These are phyloP conservation scores for Caenorhabditis virilis DNA, from an alignment of 2,888 invertebrate species.

Conservation along the genomic window DNA sequence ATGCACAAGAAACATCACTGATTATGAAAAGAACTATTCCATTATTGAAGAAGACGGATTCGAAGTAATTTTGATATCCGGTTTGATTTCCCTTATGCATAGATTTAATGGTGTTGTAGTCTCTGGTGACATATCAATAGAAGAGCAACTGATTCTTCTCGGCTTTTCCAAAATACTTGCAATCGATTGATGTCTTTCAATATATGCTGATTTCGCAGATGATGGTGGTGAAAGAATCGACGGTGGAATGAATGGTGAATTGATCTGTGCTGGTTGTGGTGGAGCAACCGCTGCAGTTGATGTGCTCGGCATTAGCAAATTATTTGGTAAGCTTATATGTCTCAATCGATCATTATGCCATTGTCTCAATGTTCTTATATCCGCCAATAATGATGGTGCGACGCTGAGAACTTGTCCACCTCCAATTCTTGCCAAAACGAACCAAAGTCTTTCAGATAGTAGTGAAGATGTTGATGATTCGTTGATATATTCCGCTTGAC, in stretches of 20 bases:
- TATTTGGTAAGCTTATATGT: conserved; percentile 1
- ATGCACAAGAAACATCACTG: conserved; percentile 14
- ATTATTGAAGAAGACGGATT: too few species aligned
- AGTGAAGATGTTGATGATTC: conserved; percentile 23
- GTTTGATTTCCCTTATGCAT: too few species aligned
- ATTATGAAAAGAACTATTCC: conserved; percentile 16
- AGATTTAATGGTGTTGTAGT: conserved; percentile 27
- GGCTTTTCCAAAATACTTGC: conserved; percentile 38
- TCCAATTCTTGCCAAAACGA: conserved; percentile 35
- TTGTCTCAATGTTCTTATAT: conserved; percentile 38
- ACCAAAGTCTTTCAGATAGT: conserved; percentile 40
- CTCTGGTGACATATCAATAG: not conserved
- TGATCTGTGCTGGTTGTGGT: conserved; percentile 15
- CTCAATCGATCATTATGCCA: conserved; percentile 44
- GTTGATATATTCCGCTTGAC: conserved; percentile 27
- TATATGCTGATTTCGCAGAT: conserved; percentile 15
- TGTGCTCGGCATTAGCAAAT: too few species aligned
- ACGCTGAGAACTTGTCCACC: conserved; percentile 16
- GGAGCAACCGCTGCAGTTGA: too few species aligned
- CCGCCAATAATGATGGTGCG: conserved; percentile 36
- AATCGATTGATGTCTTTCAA: conserved; percentile 35
- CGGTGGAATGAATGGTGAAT: conserved; percentile 25
- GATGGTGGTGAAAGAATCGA: conserved; percentile 7
- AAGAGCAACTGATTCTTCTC: conserved; percentile 6
- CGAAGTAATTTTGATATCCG: too few species aligned